Evolutionary conservation across 2,797 vertebrate species (phyloP).

Genomic region (Malurus leucopterus): DNA sequence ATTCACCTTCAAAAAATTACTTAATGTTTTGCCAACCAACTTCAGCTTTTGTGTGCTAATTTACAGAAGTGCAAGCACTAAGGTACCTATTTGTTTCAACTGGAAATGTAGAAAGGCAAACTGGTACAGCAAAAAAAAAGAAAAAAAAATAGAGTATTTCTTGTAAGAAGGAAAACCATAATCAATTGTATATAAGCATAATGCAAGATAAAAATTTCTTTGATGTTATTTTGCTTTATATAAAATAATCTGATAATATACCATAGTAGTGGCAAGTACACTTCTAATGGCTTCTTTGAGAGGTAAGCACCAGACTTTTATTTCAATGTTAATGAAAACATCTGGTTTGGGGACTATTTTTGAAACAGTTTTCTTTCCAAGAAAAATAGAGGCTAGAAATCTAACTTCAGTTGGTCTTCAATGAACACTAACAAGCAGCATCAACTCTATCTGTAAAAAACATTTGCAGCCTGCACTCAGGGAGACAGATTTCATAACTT

Average conservation of each 20-base stretch:
- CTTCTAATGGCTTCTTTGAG: not conserved
- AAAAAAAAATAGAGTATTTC: not conserved
- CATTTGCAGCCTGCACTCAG: not conserved
- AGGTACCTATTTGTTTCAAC: not conserved
- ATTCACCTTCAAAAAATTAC: not conserved
- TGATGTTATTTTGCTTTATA: not conserved
- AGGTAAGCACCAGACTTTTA: not conserved
- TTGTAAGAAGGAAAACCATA: not conserved
- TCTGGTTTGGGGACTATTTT: not conserved
- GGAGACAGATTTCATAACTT: slow-evolving; percentile 47
- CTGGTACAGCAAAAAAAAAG: not conserved
- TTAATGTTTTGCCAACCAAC: not conserved
- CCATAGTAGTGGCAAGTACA: not conserved
- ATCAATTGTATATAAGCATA: not conserved
- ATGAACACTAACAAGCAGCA: not conserved
- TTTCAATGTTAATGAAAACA: not conserved
- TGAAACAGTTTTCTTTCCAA: not conserved
- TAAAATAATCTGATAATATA: not conserved
- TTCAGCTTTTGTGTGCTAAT: not conserved
- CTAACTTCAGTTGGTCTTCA: not conserved
- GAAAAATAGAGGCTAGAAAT: not conserved
- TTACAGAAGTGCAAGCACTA: not conserved
- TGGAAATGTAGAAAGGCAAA: not conserved
- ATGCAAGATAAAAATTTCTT: not conserved
- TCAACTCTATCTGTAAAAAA: not conserved